phyloP scores from a whole-genome alignment of 2,888 invertebrate species.

The Sminthurides aquaticus region DNA sequence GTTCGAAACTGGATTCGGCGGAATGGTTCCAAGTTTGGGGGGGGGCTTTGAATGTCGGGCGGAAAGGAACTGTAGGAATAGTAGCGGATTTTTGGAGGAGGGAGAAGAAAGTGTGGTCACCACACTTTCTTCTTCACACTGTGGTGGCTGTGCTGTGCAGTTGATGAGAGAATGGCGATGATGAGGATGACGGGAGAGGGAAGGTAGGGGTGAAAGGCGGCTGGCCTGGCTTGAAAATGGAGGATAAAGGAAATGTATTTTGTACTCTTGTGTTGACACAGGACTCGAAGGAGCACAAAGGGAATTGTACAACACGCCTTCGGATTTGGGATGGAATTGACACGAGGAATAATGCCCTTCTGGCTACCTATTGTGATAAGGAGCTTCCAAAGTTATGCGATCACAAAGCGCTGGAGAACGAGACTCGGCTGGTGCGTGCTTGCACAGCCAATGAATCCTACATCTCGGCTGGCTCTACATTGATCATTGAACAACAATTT shows the following conservation, averaged over 20 bases:
- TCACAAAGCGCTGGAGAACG: constrained; percentile 65
- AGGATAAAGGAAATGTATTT: background rate
- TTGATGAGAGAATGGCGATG: background rate
- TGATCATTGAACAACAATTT: constrained; percentile 51
- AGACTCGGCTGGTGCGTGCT: constrained; percentile 67
- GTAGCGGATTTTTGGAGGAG: too few species aligned
- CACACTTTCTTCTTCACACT: too few species aligned
- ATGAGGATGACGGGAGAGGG: background rate
- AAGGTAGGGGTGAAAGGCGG: too few species aligned
- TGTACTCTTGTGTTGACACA: constrained; percentile 10
- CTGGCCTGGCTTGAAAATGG: too few species aligned
- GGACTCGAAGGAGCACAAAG: constrained; percentile 42
- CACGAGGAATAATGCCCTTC: constrained; percentile 41
- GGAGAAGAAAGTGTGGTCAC: too few species aligned
- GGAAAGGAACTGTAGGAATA: too few species aligned
- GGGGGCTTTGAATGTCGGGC: too few species aligned
- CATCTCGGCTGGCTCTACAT: constrained; percentile 55
- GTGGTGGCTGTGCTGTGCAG: too few species aligned
- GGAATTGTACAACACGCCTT: constrained; percentile 61
- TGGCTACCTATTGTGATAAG: constrained; percentile 66
- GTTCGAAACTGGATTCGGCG: too few species aligned
- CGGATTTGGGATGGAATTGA: constrained; percentile 61
- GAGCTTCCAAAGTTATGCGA: constrained; percentile 74
- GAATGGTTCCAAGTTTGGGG: too few species aligned
- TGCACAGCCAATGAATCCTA: constrained; percentile 74